phyloP scores from a whole-genome alignment of 1,140 invertebrate genomes.

The Thaumetopoea pityocampa region DNA sequence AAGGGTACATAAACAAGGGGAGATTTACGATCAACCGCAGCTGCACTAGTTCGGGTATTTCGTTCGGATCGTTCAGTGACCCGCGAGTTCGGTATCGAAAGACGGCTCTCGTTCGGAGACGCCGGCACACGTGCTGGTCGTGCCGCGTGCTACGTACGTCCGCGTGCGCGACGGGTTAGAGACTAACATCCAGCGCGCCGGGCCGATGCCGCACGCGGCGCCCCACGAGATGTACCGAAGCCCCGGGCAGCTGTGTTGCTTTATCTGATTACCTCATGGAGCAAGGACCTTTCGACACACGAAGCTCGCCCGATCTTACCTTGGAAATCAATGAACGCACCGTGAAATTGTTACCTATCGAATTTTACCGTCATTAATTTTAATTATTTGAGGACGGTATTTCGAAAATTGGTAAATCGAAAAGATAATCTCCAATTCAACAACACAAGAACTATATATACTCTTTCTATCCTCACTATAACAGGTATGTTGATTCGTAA shows the following conservation, averaged over 20 bases:
- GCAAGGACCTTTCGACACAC: slow-evolving; percentile 71
- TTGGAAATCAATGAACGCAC: slow-evolving; percentile 51
- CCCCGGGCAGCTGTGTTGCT: slow-evolving; percentile 46
- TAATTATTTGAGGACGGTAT: too few relatives aligned
- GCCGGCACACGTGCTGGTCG: slow-evolving; percentile 27
- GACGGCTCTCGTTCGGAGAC: slow-evolving; percentile 25
- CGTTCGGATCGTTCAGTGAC: slow-evolving; percentile 37
- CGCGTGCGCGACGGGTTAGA: slow-evolving; percentile 54
- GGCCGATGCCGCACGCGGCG: slow-evolving; percentile 28
- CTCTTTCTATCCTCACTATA: too few relatives aligned
- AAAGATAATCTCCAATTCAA: too few relatives aligned
- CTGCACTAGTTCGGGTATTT: slow-evolving; percentile 4
- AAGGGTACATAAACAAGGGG: slow-evolving; percentile 10
- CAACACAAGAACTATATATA: too few relatives aligned
- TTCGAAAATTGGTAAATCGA: too few relatives aligned
- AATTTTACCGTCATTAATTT: slow-evolving; percentile 19
- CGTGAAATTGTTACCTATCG: slow-evolving; percentile 55
- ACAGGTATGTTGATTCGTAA: too few relatives aligned
- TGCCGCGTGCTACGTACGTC: slow-evolving; percentile 39
- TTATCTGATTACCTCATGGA: slow-evolving; percentile 67
- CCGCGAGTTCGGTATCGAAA: slow-evolving; percentile 33
- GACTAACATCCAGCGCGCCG: slow-evolving; percentile 46
- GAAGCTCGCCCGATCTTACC: slow-evolving; percentile 64
- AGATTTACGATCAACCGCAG: slow-evolving; percentile 9
- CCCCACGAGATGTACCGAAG: slow-evolving; percentile 54